Evolutionary conservation across 2,888 invertebrate species (phyloP), one percentile per base, ranked within the genome.

Genomic region (Rotaria sp.): DNA sequence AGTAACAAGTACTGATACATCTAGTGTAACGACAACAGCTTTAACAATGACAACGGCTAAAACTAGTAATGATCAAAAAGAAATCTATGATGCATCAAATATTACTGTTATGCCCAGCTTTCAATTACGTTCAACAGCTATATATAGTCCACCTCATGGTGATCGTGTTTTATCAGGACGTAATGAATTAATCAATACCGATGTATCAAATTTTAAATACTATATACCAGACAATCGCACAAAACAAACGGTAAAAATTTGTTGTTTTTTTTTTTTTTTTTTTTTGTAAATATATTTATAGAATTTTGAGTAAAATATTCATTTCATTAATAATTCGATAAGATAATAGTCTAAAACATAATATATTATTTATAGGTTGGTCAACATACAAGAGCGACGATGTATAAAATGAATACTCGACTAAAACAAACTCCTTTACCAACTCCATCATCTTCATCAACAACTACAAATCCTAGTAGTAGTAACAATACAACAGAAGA

Each of bases 361-460:
- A 67, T 2, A 30, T 67, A 35, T 67, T 35, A 0, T 35, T 67
- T 8, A 21, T 8, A 67, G 67, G 41, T 45, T 45, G 45, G 45
- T 4, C 26, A 1, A 1, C 80, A 80, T 45, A 45, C n/a, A 7
- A 80, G 15, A 45, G 41, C 80, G 15, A 80, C 45, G 1, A 80
- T 80, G 80, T 80, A 80, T 45, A 41, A n/a, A 41, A 80, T 45
- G 80, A 80, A 80, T 80, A 80, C 41, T 26, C 24, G 21, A 45
- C 21, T 67, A 35, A 35, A 35, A 67, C 35, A 67, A 67, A 35
- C 35, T 21, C 35, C 67, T 18, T 67, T 35, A 67, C 67, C 67
- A 67, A 35, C 10, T 35, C 35, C 38, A 35, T 35, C 35, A 35
- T 18, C 21, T 35, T 5, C 35, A 67, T 35, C 18, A 4, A 5